phyloP scores from a whole-genome alignment of 2,888 invertebrate species.

The Petrolisthes cinctipes region DNA sequence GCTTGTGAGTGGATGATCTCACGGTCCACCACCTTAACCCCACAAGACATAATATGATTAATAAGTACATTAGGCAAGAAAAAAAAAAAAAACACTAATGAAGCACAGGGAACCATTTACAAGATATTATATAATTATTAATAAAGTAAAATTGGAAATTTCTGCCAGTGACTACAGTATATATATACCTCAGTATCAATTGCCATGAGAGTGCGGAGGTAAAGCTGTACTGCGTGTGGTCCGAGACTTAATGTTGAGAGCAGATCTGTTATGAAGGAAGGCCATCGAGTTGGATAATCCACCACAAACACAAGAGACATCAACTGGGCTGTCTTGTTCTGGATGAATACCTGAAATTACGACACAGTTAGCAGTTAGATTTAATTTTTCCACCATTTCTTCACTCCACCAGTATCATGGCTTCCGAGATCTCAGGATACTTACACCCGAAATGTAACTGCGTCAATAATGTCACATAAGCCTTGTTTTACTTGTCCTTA shows the following conservation, averaged over 20 bases:
- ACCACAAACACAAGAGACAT: conserved; percentile 72
- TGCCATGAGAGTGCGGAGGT: conserved; percentile 72
- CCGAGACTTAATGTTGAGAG: conserved; percentile 69
- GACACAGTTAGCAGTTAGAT: neutral
- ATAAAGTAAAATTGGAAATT: neutral
- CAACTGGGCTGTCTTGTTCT: conserved; percentile 74
- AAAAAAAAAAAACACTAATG: neutral
- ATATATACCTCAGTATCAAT: conserved; percentile 74
- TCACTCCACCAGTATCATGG: neutral
- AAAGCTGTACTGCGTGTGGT: conserved; percentile 71
- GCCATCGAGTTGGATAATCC: conserved; percentile 67
- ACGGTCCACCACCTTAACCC: conserved; percentile 70
- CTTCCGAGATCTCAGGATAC: neutral
- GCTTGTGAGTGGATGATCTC: conserved; percentile 70
- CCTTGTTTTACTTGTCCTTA: too few species aligned
- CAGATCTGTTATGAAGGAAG: conserved; percentile 73
- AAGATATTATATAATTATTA: neutral
- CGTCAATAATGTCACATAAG: too few species aligned
- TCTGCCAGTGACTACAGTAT: neutral
- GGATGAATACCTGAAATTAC: conserved; percentile 69
- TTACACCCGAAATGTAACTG: too few species aligned
- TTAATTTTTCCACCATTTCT: neutral
- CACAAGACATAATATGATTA: conserved; percentile 9
- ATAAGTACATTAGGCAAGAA: neutral
- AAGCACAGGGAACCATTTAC: neutral